Conservation (phyloP, 2,888 invertebrate species). For the Campaea margaritaria region DNA sequence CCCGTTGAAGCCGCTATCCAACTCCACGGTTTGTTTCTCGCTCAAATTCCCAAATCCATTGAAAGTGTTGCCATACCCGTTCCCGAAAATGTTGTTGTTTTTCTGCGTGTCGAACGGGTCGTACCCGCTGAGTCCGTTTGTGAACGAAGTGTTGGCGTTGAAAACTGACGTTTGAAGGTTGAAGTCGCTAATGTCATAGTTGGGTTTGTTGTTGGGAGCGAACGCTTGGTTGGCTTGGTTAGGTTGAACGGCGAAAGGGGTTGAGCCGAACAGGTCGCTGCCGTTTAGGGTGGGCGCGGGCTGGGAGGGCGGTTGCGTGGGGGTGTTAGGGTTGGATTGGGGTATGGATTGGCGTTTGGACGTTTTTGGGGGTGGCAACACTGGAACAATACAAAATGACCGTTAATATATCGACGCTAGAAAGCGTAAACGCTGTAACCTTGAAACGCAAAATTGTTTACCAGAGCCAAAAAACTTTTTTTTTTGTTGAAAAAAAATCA, state of each 20-base stretch:
- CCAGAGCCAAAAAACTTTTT: too few species aligned
- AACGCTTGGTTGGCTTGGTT: conserved; percentile 46
- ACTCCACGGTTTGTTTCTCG: conserved; percentile 76
- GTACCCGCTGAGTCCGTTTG: conserved; percentile 78
- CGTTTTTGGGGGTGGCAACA: conserved; percentile 95
- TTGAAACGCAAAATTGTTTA: too few species aligned
- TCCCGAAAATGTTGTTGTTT: conserved; percentile 73
- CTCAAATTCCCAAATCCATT: conserved; percentile 80
- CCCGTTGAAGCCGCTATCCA: conserved; percentile 89
- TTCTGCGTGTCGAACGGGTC: conserved; percentile 96
- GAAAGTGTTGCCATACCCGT: conserved; percentile 70
- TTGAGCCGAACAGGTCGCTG: conserved; percentile 92
- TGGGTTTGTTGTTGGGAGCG: conserved; percentile 64
- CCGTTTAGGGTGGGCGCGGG: conserved; percentile 66
- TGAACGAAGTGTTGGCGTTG: conserved; percentile 69
- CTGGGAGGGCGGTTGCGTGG: conserved; percentile 48
- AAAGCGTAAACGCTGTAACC: too few species aligned
- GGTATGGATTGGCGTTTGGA: conserved; percentile 80
- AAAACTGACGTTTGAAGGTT: conserved; percentile 78
- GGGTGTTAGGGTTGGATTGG: conserved; percentile 55
- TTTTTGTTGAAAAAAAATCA: too few species aligned
- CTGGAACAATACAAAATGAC: conserved; percentile 77
- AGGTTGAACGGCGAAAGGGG: conserved; percentile 86
- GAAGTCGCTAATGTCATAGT: conserved; percentile 80
- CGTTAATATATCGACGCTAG: too few species aligned